Evolutionary conservation across 2,113 vertebrate genomes (phyloP).

Genomic region (Centrocercus urophasianus): DNA sequence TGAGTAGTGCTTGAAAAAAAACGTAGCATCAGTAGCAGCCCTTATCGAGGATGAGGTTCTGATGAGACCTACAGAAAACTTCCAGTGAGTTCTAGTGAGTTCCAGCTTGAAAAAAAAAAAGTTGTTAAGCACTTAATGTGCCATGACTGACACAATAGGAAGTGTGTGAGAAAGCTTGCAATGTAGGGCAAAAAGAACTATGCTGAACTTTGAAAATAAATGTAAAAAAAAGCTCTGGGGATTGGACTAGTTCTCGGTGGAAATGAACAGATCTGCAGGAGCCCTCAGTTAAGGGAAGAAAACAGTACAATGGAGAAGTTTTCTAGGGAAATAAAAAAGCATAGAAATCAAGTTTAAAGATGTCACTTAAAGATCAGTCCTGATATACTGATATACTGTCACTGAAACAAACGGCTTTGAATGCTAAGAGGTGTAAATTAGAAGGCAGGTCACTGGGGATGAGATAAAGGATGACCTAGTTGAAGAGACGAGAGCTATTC

Average conservation of each 20-base stretch:
- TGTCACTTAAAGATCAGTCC: constrained; percentile 3
- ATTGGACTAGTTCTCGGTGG: constrained; percentile 22
- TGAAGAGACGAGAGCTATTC: constrained; percentile 27
- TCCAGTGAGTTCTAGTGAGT: neutral
- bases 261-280: constrained; percentile 44
- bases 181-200: constrained; percentile 41
- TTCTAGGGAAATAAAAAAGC: neutral
- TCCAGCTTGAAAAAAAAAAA: constrained; percentile 4
- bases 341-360: constrained; percentile 29
- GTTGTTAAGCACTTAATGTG: constrained; percentile 42
- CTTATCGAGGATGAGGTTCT: neutral
- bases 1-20: neutral
- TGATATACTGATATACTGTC: neutral
- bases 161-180: constrained; percentile 24
- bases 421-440: constrained; percentile 38
- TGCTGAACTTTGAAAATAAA: constrained; percentile 52
- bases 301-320: constrained; percentile 20
- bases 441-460: constrained; percentile 28
- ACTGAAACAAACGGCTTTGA: constrained; percentile 21
- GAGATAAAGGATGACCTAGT: constrained; percentile 46
- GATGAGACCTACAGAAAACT: constrained; percentile 21
- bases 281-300: neutral
- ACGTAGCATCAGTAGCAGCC: neutral
- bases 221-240: constrained; percentile 49
- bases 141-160: constrained; percentile 14